Conservation (phyloP, 2,113 vertebrate genomes). For the Solea senegalensis region DNA sequence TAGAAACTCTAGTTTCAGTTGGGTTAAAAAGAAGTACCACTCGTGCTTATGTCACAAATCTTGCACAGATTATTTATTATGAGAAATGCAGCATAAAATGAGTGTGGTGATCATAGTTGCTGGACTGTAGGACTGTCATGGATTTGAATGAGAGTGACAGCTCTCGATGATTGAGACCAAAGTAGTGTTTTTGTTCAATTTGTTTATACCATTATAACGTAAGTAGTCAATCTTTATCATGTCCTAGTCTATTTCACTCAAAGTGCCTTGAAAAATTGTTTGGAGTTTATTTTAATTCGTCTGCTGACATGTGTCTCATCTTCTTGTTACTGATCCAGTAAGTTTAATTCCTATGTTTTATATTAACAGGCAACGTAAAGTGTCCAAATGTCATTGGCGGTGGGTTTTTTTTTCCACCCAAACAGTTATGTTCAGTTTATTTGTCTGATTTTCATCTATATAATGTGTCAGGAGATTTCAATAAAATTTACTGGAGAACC, state of each 20-base stretch:
- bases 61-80: conserved; percentile 37
- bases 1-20: neutral
- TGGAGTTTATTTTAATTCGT: neutral
- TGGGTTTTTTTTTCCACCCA: neutral
- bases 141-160: neutral
- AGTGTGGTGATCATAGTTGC: neutral
- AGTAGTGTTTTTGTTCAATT: conserved; percentile 17
- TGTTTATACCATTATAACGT: no score
- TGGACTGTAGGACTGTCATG: neutral
- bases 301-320: neutral
- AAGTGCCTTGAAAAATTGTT: conserved; percentile 40
- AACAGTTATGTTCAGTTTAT: neutral
- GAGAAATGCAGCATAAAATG: conserved; percentile 6
- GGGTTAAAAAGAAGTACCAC: conserved; percentile 20
- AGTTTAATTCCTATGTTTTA: neutral
- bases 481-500: neutral
- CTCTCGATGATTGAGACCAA: conserved; percentile 32
- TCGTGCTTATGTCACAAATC: conserved; percentile 6
- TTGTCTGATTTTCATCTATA: neutral
- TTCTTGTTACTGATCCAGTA: conserved; percentile 21
- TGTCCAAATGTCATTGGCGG: neutral
- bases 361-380: neutral
- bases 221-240: conserved; percentile 2
- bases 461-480: neutral
- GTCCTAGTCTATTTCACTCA: neutral